Percentiles rank a stretch among this genome's conserved stretches.
Conservation (phyloP, 2,888 invertebrate species). For the Phaonia tiefii region DNA sequence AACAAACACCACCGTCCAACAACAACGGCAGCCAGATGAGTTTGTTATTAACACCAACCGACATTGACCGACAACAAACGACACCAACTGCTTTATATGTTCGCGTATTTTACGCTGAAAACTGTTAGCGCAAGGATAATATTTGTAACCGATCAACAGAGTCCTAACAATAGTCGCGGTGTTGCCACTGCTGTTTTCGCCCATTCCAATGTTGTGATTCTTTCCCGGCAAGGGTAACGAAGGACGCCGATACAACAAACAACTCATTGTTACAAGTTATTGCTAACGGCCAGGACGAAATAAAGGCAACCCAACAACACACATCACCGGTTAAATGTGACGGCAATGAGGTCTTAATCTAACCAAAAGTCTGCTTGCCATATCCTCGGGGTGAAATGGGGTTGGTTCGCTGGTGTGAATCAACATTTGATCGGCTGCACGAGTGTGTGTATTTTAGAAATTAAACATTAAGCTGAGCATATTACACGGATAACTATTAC, state of each 20-base stretch:
- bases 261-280: conserved; percentile 38
- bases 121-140: conserved; percentile 48
- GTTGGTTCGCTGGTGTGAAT: conserved; percentile 35
- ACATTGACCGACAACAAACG: conserved; percentile 15
- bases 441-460: conserved; percentile 36
- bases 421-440: neutral
- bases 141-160: conserved; percentile 42
- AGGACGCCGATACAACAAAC: conserved; percentile 6
- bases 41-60: conserved; percentile 24
- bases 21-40: conserved; percentile 58
- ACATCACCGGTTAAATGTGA: conserved; percentile 15
- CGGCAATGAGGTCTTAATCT: conserved; percentile 63
- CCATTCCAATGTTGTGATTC: conserved; percentile 20
- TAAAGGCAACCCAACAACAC: neutral
- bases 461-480: conserved; percentile 46
- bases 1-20: conserved; percentile 71
- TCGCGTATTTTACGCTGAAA: conserved; percentile 45
- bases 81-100: conserved; percentile 4
- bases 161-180: conserved; percentile 25
- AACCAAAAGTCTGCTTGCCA: conserved; percentile 42
- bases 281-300: neutral
- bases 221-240: conserved; percentile 44
- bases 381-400: conserved; percentile 19
- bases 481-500: conserved; percentile 57
- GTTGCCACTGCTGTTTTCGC: conserved; percentile 50